Base-by-base conservation (phyloP, 2,888 invertebrate genomes). In the Phania funesta region DNA sequence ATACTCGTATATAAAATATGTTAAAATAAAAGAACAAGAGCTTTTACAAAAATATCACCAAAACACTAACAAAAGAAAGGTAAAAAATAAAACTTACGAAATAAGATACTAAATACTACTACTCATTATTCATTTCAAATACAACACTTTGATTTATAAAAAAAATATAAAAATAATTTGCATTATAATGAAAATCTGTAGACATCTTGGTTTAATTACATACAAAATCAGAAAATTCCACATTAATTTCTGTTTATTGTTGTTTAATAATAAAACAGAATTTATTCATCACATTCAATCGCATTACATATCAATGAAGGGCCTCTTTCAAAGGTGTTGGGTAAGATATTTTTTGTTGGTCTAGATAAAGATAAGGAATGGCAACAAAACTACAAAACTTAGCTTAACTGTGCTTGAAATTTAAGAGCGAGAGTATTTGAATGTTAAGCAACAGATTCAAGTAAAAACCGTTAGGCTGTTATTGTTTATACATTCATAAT, bases 111-210 rank as follows among this genome's bases (percentile, higher is more conserved):
- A n/a, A 16, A 44, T 44, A 44, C 3, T 44, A 29, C 7, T 29
- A 29, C 7, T 6, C 4, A 6, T 29, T 32, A 26, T 52, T 26
- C 16, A 58, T 48, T 46, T 48, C n/a, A 38, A 20, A 32, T 26
- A 24, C 6, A 32, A n/a, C n/a, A n/a, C n/a, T n/a, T 9, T 13
- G n/a, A 7, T 11, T 29, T 29, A 22, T 46, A 32, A 22, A 44
- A 38, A 62, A 29, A 24, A 65, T 26, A 50, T 70, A n/a, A 60
- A 44, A 54, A 26, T 64, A 58, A 65, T 78, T 73, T 65, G 50
- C 71, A 67, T 79, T 58, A 58, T 35, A 79, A 79, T 58, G 32
- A 64, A 65, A 44, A 71, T n/a, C n/a, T n/a, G n/a, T n/a, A n/a
- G 50, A 41, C 18, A 54, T 70, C 20, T 77, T 13, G 29, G 32